Conservation (phyloP, 2,888 invertebrate genomes). For the Chymomyza caudatula region DNA sequence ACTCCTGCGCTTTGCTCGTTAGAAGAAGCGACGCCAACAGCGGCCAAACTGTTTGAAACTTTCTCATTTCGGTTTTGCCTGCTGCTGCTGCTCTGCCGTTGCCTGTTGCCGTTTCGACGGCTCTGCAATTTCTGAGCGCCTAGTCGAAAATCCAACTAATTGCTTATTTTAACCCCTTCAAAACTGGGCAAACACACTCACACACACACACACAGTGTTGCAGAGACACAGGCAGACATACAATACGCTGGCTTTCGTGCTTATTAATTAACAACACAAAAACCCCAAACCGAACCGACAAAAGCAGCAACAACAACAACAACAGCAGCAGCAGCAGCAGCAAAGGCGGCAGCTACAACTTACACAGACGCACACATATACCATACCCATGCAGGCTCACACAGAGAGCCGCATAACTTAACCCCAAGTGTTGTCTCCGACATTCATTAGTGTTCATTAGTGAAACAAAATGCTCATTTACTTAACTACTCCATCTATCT, state of each 20-base stretch:
- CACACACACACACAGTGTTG: conserved; percentile 22
- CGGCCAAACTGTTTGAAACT: conserved; percentile 61
- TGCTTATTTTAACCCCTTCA: conserved; percentile 76
- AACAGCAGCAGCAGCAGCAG: conserved; percentile 11
- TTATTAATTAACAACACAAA: conserved; percentile 73
- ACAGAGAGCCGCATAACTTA: conserved; percentile 30
- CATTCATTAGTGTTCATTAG: conserved; percentile 77
- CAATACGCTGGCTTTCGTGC: conserved; percentile 63
- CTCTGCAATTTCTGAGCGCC: conserved; percentile 65
- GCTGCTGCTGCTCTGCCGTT: conserved; percentile 24
- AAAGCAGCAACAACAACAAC: conserved; percentile 47
- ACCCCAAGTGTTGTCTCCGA: conserved; percentile 68
- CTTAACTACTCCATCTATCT: conserved; percentile 60
- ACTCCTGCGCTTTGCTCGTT: conserved; percentile 52
- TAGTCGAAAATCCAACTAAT: conserved; percentile 73
- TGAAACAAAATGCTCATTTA: conserved; percentile 76
- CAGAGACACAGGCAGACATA: conserved; percentile 16
- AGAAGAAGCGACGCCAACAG: conserved; percentile 48
- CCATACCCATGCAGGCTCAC: neutral
- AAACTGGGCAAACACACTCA: conserved; percentile 50
- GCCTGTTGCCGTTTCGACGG: conserved; percentile 53
- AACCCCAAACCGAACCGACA: conserved; percentile 70
- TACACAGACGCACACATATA: conserved; percentile 11
- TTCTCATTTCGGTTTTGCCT: conserved; percentile 56
- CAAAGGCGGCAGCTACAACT: conserved; percentile 21